Evolutionary conservation across 2,797 vertebrate species (phyloP), one percentile per base, ranked within the genome.

Genomic region (Acanthis flammea): DNA sequence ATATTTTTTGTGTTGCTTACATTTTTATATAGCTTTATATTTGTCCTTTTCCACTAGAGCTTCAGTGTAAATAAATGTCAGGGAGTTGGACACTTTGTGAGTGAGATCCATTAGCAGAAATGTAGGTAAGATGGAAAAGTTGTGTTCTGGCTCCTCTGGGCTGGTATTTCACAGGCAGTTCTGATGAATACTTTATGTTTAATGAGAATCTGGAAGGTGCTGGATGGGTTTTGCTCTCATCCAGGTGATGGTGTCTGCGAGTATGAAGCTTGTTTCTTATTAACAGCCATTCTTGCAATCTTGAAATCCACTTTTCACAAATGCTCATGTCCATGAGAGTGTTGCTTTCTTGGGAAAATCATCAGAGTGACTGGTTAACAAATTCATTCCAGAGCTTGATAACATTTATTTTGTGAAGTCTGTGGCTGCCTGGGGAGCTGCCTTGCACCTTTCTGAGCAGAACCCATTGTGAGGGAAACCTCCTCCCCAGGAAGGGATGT

Each of bases 351-450:
- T 71, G 73, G 48, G 70, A 70, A 47, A 24, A 28, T 61, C 30
- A 58, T 47, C 8, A 57, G 44, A 55, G 11, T 0, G 5, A 33
- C 35, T 5, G 23, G 6, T 51, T 30, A 70, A 81, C 6, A 30
- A 42, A 60, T 60, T 70, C 4, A 12, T 88, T 73, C 48, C 39
- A 44, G 31, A 55, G 37, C 22, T 37, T 58, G 44, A 10, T n/a
- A 47, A 28, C 0, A 0, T 53, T 2, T 42, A 12, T 70, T 66
- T 39, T 47, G 31, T 13, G 33, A 61, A 25, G 9, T 33, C 12
- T 50, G 25, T 28, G 45, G n/a, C 71, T 39, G 27, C 42, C 42
- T 75, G 9, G 23, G 42, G 66, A 60, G 39, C 45, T 85, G 39
- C 51, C n/a, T 39, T 47, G 15, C 3, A 6, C 35, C 19, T 51